These are phyloP conservation scores for Isaurus tuberculatus DNA, from an alignment of 92 coral and sea anemone species.

Conservation along the genomic window DNA sequence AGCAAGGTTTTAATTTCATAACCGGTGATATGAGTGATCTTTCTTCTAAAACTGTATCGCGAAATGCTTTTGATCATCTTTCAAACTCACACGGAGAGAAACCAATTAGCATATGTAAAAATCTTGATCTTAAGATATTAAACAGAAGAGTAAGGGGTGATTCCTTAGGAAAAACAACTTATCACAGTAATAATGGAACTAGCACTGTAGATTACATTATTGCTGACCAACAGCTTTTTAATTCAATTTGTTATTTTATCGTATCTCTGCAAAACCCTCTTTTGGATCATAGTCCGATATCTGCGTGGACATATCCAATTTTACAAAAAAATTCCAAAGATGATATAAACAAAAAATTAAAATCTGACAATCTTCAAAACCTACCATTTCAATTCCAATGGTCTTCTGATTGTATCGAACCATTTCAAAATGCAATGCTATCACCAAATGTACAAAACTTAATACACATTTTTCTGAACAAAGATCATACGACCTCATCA, in stretches of 20 bases:
- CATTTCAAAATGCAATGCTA: too few relatives aligned
- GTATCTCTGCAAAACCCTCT: slow-evolving; percentile 45
- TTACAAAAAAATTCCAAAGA: not conserved
- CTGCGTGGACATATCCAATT: slow-evolving; percentile 23
- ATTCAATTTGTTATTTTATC: slow-evolving; percentile 31
- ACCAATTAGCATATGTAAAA: not conserved
- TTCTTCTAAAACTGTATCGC: not conserved
- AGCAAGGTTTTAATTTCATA: not conserved
- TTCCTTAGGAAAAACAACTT: slow-evolving; percentile 41
- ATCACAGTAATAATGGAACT: slow-evolving; percentile 36
- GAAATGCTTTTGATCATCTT: slow-evolving; percentile 26
- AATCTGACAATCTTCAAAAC: too few relatives aligned
- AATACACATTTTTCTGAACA: not conserved
- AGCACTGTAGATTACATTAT: slow-evolving; percentile 47
- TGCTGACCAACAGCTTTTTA: slow-evolving; percentile 39
- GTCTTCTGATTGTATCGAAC: too few relatives aligned
- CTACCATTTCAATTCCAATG: too few relatives aligned
- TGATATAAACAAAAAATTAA: slow-evolving; percentile 5
- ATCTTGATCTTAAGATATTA: slow-evolving; percentile 35
- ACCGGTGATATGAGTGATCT: not conserved
- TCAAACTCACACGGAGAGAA: slow-evolving; percentile 2
- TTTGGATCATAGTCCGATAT: slow-evolving; percentile 32
- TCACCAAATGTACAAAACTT: too few relatives aligned
- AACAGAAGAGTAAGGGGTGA: slow-evolving; percentile 45
- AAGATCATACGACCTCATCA: not conserved